phyloP scores from a whole-genome alignment of 2,888 invertebrate genomes.

The Agrotis exclamationis region DNA sequence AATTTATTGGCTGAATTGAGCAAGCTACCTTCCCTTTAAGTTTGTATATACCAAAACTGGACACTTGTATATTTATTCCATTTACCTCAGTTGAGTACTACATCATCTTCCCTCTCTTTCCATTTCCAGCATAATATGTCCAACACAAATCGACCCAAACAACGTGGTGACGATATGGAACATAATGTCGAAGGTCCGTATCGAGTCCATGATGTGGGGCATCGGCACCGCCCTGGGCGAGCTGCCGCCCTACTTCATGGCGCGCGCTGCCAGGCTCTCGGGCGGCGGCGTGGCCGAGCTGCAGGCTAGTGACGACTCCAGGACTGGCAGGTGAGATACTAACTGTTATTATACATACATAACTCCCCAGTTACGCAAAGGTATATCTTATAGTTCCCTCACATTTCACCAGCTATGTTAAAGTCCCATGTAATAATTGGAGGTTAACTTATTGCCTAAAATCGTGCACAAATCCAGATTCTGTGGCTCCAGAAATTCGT shows the following conservation, averaged over 20 bases:
- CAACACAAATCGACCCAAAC: conserved; percentile 92
- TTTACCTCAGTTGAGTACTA: not conserved
- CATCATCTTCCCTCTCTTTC: not conserved
- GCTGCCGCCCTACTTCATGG: conserved; percentile 99
- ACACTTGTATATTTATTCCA: too few relatives aligned
- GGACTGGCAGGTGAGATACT: conserved; percentile 74
- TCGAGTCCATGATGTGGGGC: conserved; percentile 99
- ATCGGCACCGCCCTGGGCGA: conserved; percentile 99
- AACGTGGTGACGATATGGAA: conserved; percentile 96
- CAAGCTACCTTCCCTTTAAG: too few relatives aligned
- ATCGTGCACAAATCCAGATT: too few relatives aligned
- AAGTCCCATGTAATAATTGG: too few relatives aligned
- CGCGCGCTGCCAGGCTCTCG: conserved; percentile 96
- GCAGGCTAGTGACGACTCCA: conserved; percentile 76
- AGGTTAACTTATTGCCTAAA: too few relatives aligned
- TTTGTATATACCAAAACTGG: too few relatives aligned
- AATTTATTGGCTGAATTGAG: too few relatives aligned
- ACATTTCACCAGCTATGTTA: too few relatives aligned
- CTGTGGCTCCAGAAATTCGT: too few relatives aligned
- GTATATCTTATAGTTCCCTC: too few relatives aligned
- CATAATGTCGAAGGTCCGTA: conserved; percentile 98
- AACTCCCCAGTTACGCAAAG: too few relatives aligned
- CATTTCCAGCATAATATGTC: conserved; percentile 96
- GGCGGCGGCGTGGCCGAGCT: conserved; percentile 82
- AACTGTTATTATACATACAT: too few relatives aligned